Evolutionary conservation across 2,797 vertebrate genomes (phyloP).

Genomic region (Lemur catta): DNA sequence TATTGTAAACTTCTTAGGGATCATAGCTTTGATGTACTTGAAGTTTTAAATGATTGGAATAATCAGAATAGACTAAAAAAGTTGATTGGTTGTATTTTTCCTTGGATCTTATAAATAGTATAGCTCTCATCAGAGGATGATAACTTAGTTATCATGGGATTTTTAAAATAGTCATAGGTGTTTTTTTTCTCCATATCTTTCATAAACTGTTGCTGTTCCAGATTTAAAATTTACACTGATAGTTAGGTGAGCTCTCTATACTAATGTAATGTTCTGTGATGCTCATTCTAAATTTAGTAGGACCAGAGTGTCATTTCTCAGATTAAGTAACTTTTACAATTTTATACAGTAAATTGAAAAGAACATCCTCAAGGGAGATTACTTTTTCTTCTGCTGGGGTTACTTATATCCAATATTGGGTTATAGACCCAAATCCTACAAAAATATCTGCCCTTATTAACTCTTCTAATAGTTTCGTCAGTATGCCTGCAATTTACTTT

Average conservation of each 20-base stretch:
- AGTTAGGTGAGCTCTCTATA: background rate
- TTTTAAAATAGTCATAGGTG: background rate
- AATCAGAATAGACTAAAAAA: background rate
- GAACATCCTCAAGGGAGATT: background rate
- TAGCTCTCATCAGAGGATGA: background rate
- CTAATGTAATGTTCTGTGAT: background rate
- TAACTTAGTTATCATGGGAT: background rate
- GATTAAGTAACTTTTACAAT: background rate
- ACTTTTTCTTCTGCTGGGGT: background rate
- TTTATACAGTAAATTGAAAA: background rate
- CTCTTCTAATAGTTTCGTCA: background rate
- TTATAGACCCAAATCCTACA: background rate
- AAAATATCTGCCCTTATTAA: background rate
- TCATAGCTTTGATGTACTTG: background rate
- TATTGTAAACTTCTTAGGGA: background rate
- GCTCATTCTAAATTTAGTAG: background rate
- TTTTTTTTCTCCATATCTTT: background rate
- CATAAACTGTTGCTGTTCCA: background rate
- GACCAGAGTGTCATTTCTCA: background rate
- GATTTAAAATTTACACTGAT: background rate
- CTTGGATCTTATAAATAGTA: background rate
- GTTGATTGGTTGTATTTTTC: background rate
- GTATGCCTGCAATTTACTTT: background rate
- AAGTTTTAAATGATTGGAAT: background rate
- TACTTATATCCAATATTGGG: background rate